These are phyloP conservation scores for Ophiodon elongatus DNA, from an alignment of 2,113 vertebrate genomes.

Conservation along the genomic window DNA sequence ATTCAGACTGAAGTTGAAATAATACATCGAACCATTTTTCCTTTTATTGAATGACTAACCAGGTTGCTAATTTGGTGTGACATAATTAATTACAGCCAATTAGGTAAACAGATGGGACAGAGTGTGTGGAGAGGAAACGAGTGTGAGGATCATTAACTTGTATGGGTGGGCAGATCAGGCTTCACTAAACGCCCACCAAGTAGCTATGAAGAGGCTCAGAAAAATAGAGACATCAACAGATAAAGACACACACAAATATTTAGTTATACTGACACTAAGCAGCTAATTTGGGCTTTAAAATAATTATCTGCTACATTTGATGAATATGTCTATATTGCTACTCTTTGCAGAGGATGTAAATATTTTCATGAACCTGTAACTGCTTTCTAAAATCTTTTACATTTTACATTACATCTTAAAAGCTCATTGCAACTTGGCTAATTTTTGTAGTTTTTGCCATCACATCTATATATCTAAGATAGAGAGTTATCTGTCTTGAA, in stretches of 20 bases:
- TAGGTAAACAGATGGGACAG: constrained; percentile 84
- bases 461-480: neutral
- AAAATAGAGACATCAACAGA: constrained; percentile 40
- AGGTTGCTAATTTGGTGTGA: constrained; percentile 79
- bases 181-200: constrained; percentile 38
- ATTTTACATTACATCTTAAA: neutral
- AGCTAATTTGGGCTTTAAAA: constrained; percentile 38
- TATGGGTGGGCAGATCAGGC: constrained; percentile 59
- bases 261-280: constrained; percentile 44
- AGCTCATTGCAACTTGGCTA: neutral
- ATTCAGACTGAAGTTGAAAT: constrained; percentile 64
- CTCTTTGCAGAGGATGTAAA: neutral
- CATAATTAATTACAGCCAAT: constrained; percentile 85
- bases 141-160: constrained; percentile 76
- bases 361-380: constrained; percentile 2
- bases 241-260: constrained; percentile 30
- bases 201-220: constrained; percentile 17
- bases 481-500: too few species aligned
- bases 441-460: neutral
- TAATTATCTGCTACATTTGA: constrained; percentile 39
- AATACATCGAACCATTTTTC: constrained; percentile 66
- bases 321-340: constrained; percentile 21
- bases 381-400: neutral
- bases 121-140: constrained; percentile 63
- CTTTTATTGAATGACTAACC: constrained; percentile 80